These are phyloP conservation scores for Danio rerio DNA, from an alignment of 2,113 vertebrate genomes.

Conservation along the genomic window GRCz12tu NC_133179.1:10489501-10490000, in stretches of 20 bases:
- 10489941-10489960: neutral
- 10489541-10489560: neutral
- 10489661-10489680: conserved; percentile 4
- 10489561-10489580: neutral
- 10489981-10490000: neutral
- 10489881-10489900: conserved; percentile 14
- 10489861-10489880: neutral
- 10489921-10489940: neutral
- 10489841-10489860: conserved; percentile 3
- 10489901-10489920: neutral
- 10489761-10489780: neutral
- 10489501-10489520: neutral
- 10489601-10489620: neutral
- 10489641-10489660: neutral
- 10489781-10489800: conserved; percentile 2
- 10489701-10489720: neutral
- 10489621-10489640: neutral
- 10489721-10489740: neutral
- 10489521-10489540: neutral
- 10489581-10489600: neutral
- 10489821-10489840: conserved; percentile 5
- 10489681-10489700: neutral
- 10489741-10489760: neutral
- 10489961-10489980: neutral
- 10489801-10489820: neutral